These are phyloP conservation scores for Tenebrio molitor DNA, from an alignment of 1,140 invertebrate species.

Conservation along the genomic window DNA sequence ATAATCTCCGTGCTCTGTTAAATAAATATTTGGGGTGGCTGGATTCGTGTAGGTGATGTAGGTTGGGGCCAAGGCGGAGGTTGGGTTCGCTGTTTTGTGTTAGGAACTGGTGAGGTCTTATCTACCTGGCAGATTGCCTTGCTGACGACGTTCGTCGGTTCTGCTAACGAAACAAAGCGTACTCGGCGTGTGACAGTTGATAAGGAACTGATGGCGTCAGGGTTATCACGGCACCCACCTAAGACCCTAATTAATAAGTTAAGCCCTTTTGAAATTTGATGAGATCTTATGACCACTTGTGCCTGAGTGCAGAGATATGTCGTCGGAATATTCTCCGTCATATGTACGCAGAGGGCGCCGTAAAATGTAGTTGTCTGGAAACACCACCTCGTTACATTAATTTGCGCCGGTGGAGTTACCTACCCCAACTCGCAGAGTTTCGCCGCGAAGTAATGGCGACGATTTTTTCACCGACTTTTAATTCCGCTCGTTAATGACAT, in stretches of 20 bases:
- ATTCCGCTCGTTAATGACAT: no score
- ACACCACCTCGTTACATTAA: no score
- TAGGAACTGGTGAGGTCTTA: constrained; percentile 36
- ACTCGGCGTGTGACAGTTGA: constrained; percentile 38
- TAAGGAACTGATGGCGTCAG: constrained; percentile 38
- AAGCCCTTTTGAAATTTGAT: constrained; percentile 9
- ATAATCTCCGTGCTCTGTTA: neutral
- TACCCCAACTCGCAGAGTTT: no score
- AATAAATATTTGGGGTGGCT: constrained; percentile 30
- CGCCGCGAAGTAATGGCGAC: no score
- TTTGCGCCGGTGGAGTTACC: no score
- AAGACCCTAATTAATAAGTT: constrained; percentile 31
- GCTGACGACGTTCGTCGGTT: constrained; percentile 10
- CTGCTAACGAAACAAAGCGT: constrained; percentile 35
- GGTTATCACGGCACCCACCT: neutral
- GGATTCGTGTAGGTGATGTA: constrained; percentile 2
- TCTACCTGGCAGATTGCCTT: constrained; percentile 44
- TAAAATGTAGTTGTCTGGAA: no score
- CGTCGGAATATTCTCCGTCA: neutral
- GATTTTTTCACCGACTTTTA: no score
- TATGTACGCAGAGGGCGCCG: no score
- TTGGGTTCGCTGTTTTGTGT: constrained; percentile 4
- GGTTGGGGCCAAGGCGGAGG: constrained; percentile 11
- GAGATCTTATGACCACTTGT: constrained; percentile 6
- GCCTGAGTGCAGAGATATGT: neutral